Conservation (phyloP, 1,140 invertebrate genomes). For the Drosophila pruinosa region DNA sequence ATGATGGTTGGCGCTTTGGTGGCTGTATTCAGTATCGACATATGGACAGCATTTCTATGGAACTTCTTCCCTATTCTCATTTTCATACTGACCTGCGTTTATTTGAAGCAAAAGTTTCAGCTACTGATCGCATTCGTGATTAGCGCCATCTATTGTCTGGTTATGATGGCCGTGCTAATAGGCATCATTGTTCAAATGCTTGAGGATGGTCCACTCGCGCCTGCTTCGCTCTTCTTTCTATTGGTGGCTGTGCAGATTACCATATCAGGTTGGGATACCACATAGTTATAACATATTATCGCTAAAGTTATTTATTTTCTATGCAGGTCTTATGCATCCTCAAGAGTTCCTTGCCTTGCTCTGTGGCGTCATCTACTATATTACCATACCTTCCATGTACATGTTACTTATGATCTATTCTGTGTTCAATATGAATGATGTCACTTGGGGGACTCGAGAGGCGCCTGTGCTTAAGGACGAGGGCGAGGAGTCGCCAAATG, state of each 20-base stretch:
- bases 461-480: conserved; percentile 69
- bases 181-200: conserved; percentile 92
- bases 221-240: conserved; percentile 91
- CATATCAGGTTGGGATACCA: conserved; percentile 84
- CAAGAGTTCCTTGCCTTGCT: conserved; percentile 91
- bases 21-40: conserved; percentile 90
- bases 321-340: conserved; percentile 89
- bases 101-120: conserved; percentile 88
- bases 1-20: conserved; percentile 96
- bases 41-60: conserved; percentile 90
- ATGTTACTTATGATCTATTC: conserved; percentile 95
- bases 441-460: conserved; percentile 96
- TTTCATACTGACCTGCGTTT: conserved; percentile 90
- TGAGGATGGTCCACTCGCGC: conserved; percentile 90
- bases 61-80: conserved; percentile 90
- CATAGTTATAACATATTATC: too few relatives aligned
- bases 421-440: conserved; percentile 94
- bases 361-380: conserved; percentile 92
- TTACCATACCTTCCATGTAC: conserved; percentile 97
- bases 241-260: conserved; percentile 86
- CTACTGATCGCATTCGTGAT: conserved; percentile 90
- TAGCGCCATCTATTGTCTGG: conserved; percentile 91
- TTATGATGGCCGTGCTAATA: conserved; percentile 97
- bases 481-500: conserved; percentile 10
- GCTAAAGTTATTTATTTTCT: conserved; percentile 57